Percentiles rank a stretch among this genome's conserved stretches.
Conservation (phyloP, 2,888 invertebrate species). For the Prenolepis imparis region DNA sequence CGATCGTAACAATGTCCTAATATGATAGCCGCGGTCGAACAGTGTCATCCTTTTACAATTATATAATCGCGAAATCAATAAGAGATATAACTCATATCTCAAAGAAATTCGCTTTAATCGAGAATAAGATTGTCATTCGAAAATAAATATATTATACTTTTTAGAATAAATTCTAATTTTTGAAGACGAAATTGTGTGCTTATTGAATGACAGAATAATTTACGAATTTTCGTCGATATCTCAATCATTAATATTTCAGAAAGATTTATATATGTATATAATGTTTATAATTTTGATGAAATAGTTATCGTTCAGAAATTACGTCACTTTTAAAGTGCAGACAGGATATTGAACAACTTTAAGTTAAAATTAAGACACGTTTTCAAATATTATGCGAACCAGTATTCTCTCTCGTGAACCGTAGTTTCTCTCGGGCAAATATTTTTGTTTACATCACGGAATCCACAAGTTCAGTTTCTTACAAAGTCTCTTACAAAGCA, state of each 20-base stretch:
- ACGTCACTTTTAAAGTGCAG: neutral
- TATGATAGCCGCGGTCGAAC: conserved; percentile 24
- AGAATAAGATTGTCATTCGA: neutral
- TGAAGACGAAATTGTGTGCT: neutral
- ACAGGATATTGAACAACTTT: neutral
- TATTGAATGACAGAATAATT: neutral
- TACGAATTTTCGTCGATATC: neutral
- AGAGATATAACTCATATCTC: neutral
- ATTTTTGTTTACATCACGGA: neutral
- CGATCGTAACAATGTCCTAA: conserved; percentile 39
- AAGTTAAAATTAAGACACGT: conserved; percentile 14
- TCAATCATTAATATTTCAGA: neutral
- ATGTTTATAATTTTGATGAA: neutral
- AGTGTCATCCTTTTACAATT: conserved; percentile 3
- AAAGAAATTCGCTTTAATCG: neutral
- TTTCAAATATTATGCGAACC: neutral
- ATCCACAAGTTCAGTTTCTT: neutral
- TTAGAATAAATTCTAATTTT: neutral
- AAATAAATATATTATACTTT: neutral
- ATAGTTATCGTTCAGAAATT: neutral
- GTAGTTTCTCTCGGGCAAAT: neutral
- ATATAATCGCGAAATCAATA: neutral
- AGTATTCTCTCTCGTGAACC: neutral
- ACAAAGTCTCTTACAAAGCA: conserved; percentile 16
- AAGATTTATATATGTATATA: neutral